Conservation (phyloP, 2,797 vertebrate species). For the Chromobotia macracanthus region DNA sequence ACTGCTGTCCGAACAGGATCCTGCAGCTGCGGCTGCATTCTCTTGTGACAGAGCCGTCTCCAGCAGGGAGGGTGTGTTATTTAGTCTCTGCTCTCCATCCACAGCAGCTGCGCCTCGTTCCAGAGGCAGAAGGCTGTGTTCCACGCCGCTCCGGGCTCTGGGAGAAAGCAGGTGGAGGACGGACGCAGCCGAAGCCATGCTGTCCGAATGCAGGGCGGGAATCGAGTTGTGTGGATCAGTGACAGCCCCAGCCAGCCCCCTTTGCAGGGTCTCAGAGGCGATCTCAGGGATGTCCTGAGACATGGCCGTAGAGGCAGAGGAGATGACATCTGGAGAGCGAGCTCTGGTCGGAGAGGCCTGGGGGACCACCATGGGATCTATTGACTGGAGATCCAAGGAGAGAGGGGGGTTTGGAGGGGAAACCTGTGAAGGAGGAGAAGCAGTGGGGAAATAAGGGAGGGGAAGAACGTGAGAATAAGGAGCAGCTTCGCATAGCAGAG, state of each 20-base stretch:
- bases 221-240: slow-evolving; percentile 57
- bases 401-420: slow-evolving; percentile 75
- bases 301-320: slow-evolving; percentile 94
- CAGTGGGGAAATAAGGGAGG: slow-evolving; percentile 48
- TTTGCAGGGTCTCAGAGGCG: slow-evolving; percentile 88
- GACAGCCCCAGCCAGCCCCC: slow-evolving; percentile 64
- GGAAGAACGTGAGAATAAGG: slow-evolving; percentile 47
- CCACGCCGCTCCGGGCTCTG: slow-evolving; percentile 77
- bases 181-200: slow-evolving; percentile 93
- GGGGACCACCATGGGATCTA: slow-evolving; percentile 85
- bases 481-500: slow-evolving; percentile 50
- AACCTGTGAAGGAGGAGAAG: slow-evolving; percentile 63
- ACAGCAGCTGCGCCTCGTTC: slow-evolving; percentile 79
- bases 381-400: slow-evolving; percentile 82
- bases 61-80: slow-evolving; percentile 84
- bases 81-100: slow-evolving; percentile 81
- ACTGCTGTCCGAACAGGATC: slow-evolving; percentile 72
- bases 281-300: slow-evolving; percentile 97
- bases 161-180: slow-evolving; percentile 91
- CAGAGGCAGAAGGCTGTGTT: slow-evolving; percentile 79
- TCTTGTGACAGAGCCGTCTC: slow-evolving; percentile 90
- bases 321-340: slow-evolving; percentile 96
- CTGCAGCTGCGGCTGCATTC: slow-evolving; percentile 68
- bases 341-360: slow-evolving; percentile 91
- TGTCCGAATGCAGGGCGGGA: slow-evolving; percentile 81